These are phyloP conservation scores for Saguinus imperator DNA, from an alignment of 2,113 vertebrate genomes.

Conservation along the genomic window DNA sequence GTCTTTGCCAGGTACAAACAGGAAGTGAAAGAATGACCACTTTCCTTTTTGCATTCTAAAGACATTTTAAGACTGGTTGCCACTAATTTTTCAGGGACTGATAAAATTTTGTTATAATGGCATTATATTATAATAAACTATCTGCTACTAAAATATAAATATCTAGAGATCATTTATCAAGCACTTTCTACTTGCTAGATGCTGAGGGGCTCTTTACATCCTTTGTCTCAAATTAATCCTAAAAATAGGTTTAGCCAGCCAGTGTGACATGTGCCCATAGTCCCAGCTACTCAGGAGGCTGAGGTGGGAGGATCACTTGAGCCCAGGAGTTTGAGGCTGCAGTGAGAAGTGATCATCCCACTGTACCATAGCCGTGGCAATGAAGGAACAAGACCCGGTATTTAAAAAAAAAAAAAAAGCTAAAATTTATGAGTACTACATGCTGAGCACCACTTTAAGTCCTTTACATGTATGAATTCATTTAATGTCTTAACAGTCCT, in stretches of 20 bases:
- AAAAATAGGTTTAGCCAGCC: neutral
- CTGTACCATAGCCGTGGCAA: no score
- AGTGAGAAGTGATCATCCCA: no score
- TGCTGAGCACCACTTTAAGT: neutral
- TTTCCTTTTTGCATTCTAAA: neutral
- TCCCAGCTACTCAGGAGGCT: no score
- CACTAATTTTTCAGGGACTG: neutral
- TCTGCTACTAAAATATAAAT: neutral
- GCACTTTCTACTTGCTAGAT: neutral
- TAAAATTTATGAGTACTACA: neutral
- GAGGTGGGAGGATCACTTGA: no score
- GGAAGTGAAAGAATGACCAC: neutral
- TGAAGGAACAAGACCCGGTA: no score
- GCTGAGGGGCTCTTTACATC: neutral
- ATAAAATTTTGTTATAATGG: neutral
- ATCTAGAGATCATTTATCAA: neutral
- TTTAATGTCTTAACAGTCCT: neutral
- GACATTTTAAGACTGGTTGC: neutral
- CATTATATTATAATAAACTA: neutral
- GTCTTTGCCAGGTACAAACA: neutral
- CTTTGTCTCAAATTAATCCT: conserved; percentile 11
- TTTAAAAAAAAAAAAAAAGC: neutral
- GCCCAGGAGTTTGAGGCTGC: no score
- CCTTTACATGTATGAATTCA: neutral
- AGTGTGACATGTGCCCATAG: no score